Percentiles rank a stretch among this genome's conserved stretches.
Conservation (phyloP, 2,888 invertebrate species). For the Clitarchus hookeri region DNA sequence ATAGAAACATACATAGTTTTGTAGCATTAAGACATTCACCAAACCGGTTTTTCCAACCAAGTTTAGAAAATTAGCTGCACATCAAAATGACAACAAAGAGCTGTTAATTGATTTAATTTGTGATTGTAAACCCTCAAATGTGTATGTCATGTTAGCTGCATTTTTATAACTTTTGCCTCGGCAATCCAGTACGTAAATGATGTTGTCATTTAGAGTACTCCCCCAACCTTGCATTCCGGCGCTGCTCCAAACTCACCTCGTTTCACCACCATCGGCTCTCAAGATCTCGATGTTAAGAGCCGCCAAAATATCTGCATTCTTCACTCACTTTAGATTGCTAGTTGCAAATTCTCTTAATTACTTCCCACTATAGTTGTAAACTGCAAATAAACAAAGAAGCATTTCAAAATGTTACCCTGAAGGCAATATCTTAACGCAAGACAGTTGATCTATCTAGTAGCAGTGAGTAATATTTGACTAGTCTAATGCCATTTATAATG, state of each 20-base stretch:
- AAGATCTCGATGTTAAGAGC: too few relatives aligned
- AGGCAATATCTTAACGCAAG: not conserved
- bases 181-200: not conserved
- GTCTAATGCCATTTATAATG: not conserved
- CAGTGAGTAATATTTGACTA: not conserved
- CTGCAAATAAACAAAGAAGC: not conserved
- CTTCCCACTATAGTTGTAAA: not conserved
- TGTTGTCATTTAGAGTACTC: not conserved
- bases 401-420: constrained; percentile 8
- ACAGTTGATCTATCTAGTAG: not conserved
- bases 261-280: too few relatives aligned
- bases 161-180: not conserved
- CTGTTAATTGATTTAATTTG: constrained; percentile 17
- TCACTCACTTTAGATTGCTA: not conserved
- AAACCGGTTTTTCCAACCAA: not conserved
- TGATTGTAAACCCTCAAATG: not conserved
- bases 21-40: not conserved
- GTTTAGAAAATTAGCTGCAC: constrained; percentile 5
- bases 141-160: not conserved
- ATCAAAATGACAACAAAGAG: not conserved
- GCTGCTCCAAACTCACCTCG: too few relatives aligned
- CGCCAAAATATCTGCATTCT: too few relatives aligned
- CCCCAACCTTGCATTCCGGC: too few relatives aligned
- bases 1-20: not conserved
- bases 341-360: not conserved